Conservation (phyloP, 2,888 invertebrate species). For the Xestia c-nigrum region DNA sequence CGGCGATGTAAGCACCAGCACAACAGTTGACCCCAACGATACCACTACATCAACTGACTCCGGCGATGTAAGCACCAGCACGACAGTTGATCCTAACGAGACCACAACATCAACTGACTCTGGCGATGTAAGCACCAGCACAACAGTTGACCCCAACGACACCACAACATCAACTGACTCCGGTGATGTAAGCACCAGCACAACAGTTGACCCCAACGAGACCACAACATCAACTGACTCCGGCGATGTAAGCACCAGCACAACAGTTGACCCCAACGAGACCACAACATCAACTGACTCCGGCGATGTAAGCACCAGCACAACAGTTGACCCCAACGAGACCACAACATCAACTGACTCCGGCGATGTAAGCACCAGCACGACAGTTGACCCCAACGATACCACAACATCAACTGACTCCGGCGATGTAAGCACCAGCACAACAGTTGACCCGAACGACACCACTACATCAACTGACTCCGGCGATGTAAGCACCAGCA, state of each 20-base stretch:
- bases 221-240: too few relatives aligned
- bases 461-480: not conserved
- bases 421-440: too few relatives aligned
- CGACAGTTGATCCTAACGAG: not conserved
- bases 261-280: too few relatives aligned
- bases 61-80: too few relatives aligned
- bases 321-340: not conserved
- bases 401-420: not conserved
- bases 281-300: too few relatives aligned
- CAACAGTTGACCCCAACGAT: too few relatives aligned
- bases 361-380: not conserved
- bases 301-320: too few relatives aligned
- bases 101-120: not conserved
- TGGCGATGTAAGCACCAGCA: not conserved
- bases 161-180: not conserved
- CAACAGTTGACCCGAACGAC: not conserved
- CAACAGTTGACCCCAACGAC: not conserved
- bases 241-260: too few relatives aligned
- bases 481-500: not conserved
- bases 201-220: too few relatives aligned
- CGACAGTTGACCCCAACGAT: not conserved
- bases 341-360: not conserved
- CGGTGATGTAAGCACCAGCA: too few relatives aligned
- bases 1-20: too few relatives aligned
- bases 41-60: too few relatives aligned